Conservation (phyloP, 2,888 invertebrate genomes). For the Chymomyza amoena region DNA sequence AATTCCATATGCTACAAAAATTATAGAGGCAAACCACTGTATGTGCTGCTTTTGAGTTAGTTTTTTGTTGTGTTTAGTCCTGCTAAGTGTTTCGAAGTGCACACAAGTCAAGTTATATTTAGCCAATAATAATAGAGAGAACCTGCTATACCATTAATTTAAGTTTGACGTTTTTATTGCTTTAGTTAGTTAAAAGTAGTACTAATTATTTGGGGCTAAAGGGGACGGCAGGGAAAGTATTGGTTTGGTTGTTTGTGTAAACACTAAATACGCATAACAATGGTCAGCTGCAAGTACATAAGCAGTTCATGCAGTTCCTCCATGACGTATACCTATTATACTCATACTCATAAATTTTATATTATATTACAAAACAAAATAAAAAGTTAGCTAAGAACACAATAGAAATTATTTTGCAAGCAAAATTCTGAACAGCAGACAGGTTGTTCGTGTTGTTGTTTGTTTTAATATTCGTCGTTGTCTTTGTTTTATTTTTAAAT, state of each 20-base stretch:
- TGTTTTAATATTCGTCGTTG: conserved; percentile 18
- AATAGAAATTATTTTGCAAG: conserved; percentile 59
- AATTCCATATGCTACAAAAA: too few relatives aligned
- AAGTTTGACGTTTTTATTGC: background rate
- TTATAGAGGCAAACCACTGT: background rate
- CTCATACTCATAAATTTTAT: background rate
- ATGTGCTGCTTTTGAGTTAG: conserved; percentile 5
- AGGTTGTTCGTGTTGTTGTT: conserved; percentile 2
- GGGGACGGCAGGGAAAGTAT: conserved; percentile 40
- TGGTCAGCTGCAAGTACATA: conserved; percentile 44
- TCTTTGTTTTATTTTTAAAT: conserved; percentile 31
- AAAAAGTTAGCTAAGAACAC: conserved; percentile 60
- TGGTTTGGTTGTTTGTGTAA: conserved; percentile 25
- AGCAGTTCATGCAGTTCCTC: conserved; percentile 48
- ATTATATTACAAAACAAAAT: conserved; percentile 45
- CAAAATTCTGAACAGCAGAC: conserved; percentile 44
- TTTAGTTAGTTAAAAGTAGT: background rate
- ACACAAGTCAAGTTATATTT: background rate
- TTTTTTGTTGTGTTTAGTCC: conserved; percentile 4
- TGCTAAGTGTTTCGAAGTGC: background rate
- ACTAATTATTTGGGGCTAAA: conserved; percentile 15
- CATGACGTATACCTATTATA: conserved; percentile 44
- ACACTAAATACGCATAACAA: conserved; percentile 50
- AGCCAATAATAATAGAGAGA: background rate
- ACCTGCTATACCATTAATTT: background rate